A percentile compares a stretch with the other conserved stretches of the same genome.
Evolutionary conservation across 2,888 invertebrate genomes (phyloP).

Genomic region (Brenthis hecate): DNA sequence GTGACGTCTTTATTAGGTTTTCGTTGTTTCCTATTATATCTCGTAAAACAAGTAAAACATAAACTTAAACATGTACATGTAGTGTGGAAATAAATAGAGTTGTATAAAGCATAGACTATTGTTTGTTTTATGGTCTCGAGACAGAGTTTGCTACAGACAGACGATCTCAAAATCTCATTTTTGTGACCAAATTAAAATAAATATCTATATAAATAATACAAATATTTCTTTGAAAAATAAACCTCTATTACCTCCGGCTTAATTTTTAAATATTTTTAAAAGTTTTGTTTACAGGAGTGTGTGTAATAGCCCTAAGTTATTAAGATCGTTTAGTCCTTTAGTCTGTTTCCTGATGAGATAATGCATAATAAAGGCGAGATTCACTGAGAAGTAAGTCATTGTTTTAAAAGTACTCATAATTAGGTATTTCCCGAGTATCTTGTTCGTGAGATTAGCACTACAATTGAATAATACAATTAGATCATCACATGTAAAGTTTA

Average conservation of each 20-base stretch:
- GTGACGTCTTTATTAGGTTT: too few species aligned
- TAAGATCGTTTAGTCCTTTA: neutral
- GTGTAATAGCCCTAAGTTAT: conserved; percentile 6
- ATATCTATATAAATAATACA: too few species aligned
- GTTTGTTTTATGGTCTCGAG: too few species aligned
- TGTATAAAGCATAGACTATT: too few species aligned
- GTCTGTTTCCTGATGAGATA: conserved; percentile 5
- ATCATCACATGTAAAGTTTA: neutral
- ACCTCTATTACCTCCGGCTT: neutral
- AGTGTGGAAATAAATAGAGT: too few species aligned
- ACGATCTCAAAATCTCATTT: too few species aligned
- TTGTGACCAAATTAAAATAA: too few species aligned
- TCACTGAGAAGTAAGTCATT: conserved; percentile 7
- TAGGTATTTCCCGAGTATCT: conserved; percentile 1
- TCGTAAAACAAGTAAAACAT: too few species aligned
- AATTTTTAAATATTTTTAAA: neutral
- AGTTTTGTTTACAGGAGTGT: neutral
- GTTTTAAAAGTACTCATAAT: conserved; percentile 11
- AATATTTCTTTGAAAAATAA: neutral
- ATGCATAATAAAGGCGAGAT: conserved; percentile 8
- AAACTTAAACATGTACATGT: too few species aligned
- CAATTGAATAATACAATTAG: neutral
- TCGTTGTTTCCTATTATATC: too few species aligned
- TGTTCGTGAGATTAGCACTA: conserved; percentile 4
- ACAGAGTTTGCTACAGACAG: too few species aligned